Evolutionary conservation across 2,797 vertebrate genomes (phyloP).

Genomic region (Cynodonichthys magdalenae): DNA sequence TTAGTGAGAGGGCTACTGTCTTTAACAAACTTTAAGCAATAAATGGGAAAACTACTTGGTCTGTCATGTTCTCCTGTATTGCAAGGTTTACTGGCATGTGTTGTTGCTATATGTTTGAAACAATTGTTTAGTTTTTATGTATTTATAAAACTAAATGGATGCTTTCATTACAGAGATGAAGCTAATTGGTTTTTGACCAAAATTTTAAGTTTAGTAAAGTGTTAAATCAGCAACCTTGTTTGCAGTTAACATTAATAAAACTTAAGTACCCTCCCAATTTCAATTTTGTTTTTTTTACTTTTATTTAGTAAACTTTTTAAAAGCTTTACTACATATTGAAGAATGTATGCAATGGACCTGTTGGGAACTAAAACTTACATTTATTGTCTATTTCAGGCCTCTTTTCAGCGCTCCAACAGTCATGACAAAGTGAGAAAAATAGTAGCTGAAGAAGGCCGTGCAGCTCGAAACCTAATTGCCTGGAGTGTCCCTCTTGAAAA

Average conservation of each 20-base stretch:
- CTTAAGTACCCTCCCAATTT: neutral
- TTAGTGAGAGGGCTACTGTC: too few relatives aligned
- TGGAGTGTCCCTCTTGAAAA: slow-evolving; percentile 96
- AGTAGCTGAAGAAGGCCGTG: slow-evolving; percentile 95
- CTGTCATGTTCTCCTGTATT: too few relatives aligned
- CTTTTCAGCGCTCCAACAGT: slow-evolving; percentile 96
- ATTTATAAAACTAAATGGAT: too few relatives aligned
- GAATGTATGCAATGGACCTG: neutral
- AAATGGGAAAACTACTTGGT: neutral
- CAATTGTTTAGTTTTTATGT: too few relatives aligned
- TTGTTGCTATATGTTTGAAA: too few relatives aligned
- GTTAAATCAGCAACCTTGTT: neutral
- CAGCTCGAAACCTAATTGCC: slow-evolving; percentile 95
- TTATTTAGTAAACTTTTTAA: neutral
- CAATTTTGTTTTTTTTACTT: neutral
- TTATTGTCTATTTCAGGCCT: slow-evolving; percentile 81
- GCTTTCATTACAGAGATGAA: too few relatives aligned
- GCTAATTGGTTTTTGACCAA: neutral
- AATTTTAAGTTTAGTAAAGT: neutral
- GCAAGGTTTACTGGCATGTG: too few relatives aligned
- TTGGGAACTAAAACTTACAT: neutral
- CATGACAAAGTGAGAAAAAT: slow-evolving; percentile 98
- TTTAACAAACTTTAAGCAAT: too few relatives aligned
- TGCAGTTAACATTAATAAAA: neutral
- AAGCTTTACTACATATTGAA: neutral